A percentile compares a stretch with the other conserved stretches of the same genome.
Conservation (phyloP, 2,797 vertebrate genomes). For the Rhincodon typus region DNA sequence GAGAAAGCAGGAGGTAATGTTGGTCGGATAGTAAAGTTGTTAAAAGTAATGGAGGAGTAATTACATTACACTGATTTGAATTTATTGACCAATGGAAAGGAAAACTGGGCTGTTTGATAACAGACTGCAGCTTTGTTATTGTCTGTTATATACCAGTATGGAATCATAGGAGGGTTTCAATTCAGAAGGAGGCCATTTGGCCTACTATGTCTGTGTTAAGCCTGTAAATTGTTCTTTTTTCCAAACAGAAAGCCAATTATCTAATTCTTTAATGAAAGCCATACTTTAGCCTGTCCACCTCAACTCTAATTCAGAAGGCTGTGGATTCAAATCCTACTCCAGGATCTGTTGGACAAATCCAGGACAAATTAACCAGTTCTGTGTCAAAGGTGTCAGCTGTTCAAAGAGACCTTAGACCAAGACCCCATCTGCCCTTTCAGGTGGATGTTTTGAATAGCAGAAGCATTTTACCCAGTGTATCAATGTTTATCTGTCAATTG, state of each 20-base stretch:
- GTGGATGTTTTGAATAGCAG: background rate
- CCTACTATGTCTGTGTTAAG: background rate
- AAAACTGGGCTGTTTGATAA: background rate
- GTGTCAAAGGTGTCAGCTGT: too few species aligned
- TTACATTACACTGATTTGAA: background rate
- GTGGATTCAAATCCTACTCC: background rate
- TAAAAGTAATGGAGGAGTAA: background rate
- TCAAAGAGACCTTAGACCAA: too few species aligned
- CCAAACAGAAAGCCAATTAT: background rate
- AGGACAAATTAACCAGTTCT: too few species aligned
- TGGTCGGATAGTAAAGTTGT: background rate
- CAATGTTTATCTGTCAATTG: background rate
- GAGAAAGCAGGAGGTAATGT: background rate
- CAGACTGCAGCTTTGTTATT: background rate
- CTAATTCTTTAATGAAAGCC: background rate
- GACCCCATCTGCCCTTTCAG: background rate
- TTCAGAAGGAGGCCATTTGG: background rate
- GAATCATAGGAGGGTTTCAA: background rate
- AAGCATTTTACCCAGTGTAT: background rate
- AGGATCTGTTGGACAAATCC: too few species aligned
- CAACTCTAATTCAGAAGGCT: background rate
- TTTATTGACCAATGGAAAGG: background rate
- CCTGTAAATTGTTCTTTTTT: background rate
- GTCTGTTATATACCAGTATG: background rate
- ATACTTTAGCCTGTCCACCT: background rate